These are phyloP conservation scores for Gonocerus acuteangulatus DNA, from an alignment of 2,888 invertebrate species.

Conservation along the genomic window DNA sequence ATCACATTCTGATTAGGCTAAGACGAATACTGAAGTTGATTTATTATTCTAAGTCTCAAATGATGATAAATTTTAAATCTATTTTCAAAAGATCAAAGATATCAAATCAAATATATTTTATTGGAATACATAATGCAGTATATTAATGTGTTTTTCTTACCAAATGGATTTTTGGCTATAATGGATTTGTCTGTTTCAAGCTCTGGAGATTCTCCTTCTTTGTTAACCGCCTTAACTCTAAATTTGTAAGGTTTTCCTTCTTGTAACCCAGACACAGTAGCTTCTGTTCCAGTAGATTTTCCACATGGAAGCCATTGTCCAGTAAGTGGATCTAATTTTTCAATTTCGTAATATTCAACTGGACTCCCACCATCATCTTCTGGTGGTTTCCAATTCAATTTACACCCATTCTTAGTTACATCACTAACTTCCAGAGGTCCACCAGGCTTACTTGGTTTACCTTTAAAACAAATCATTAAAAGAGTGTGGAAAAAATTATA, in stretches of 20 bases:
- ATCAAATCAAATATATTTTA: too few species aligned
- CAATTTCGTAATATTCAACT: constrained; percentile 90
- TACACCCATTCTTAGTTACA: constrained; percentile 85
- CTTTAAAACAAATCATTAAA: constrained; percentile 32
- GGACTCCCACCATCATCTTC: constrained; percentile 93
- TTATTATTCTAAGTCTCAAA: too few species aligned
- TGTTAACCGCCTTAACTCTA: constrained; percentile 94
- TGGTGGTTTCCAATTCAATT: constrained; percentile 85
- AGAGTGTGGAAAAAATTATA: too few species aligned
- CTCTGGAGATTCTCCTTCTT: constrained; percentile 96
- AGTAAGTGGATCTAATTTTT: constrained; percentile 85
- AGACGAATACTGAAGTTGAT: too few species aligned
- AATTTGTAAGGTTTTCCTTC: constrained; percentile 98
- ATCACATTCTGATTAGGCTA: too few species aligned
- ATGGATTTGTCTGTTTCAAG: constrained; percentile 88
- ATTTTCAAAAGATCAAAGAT: too few species aligned
- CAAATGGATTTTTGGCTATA: constrained; percentile 97
- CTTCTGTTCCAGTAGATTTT: constrained; percentile 76
- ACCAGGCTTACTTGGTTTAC: constrained; percentile 46
- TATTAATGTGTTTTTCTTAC: too few species aligned
- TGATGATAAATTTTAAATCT: too few species aligned
- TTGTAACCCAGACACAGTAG: constrained; percentile 72
- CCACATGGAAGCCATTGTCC: constrained; percentile 91
- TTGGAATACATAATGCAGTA: too few species aligned
- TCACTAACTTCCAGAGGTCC: constrained; percentile 84